Base-by-base conservation (phyloP, 1,140 invertebrate species). In the Gonioctena quinquepunctata region DNA sequence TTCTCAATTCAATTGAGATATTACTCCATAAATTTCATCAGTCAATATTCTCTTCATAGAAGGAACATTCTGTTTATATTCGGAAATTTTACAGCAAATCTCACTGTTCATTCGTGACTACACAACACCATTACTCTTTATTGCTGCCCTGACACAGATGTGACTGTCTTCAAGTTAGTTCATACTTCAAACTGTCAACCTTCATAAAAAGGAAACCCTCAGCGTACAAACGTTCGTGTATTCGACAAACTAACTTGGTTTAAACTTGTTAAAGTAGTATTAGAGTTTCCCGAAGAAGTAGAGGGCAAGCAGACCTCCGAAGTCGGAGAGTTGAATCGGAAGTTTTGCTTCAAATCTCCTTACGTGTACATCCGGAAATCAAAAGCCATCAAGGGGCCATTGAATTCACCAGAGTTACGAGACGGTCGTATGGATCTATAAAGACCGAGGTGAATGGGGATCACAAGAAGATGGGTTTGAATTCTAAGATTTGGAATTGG, bases 241-340 rank as follows among this genome's bases (percentile, higher is more conserved):
- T 57, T 57, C 54, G 21, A 57, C 54, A 11, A 11, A 21, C 22
- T 25, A 4, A 26, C 13, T 28, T 62, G 21, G 16, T 42, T 28
- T 62, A 3, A 62, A 62, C 26, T 62, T 62, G 60, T 62, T 62
- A 42, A 62, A 62, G 60, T 62, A 62, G 60, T 62, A 26, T 62
- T 62, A 62, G 27, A 62, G 60, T 62, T 62, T 62, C 18, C n/a
- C 60, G 27, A 62, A 16, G 28, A 26, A 21, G 60, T 19, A 26
- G 23, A 21, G 54, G 54, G 54, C 23, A 27, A 13, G 27, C 3
- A 4, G 18, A 19, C 21, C n/a, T 62, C 11, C 60, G 25, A 28
- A 28, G 60, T 57, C 54, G 25, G 54, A 57, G 19, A 19, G 60
- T 28, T 62, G 60, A 28, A 62, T 62, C 60, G 60, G 27, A 62